phyloP scores from a whole-genome alignment of 2,797 vertebrate genomes.

The Rhyacichthys aspro region DNA sequence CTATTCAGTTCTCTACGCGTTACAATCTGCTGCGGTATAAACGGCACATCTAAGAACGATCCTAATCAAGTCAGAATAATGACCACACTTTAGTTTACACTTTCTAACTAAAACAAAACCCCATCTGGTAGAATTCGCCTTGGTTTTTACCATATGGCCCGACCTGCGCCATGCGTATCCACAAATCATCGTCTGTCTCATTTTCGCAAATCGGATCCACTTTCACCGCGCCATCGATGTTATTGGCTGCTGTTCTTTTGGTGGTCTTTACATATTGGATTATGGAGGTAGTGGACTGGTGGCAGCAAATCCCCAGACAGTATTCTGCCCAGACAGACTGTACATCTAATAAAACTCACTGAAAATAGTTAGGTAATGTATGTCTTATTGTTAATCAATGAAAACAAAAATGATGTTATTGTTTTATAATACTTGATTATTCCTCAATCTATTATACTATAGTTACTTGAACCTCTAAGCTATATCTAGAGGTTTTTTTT shows the following conservation, averaged over 20 bases:
- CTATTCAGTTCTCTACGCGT: constrained; percentile 29
- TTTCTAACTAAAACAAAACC: background rate
- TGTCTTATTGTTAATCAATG: background rate
- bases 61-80: background rate
- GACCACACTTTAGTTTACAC: constrained; percentile 4
- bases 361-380: background rate
- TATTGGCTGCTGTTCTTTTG: constrained; percentile 23
- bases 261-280: constrained; percentile 38
- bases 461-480: too few species aligned
- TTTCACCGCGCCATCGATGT: constrained; percentile 32
- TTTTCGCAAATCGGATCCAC: constrained; percentile 44
- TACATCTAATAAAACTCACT: background rate
- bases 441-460: too few species aligned
- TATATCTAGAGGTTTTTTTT: too few species aligned
- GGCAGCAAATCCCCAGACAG: constrained; percentile 1
- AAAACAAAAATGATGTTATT: background rate
- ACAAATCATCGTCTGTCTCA: constrained; percentile 9
- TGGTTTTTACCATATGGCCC: constrained; percentile 34
- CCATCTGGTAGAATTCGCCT: constrained; percentile 11
- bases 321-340: constrained; percentile 1
- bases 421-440: too few species aligned
- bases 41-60: constrained; percentile 21
- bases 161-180: constrained; percentile 27
- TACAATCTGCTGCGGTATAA: constrained; percentile 32
- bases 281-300: constrained; percentile 13